These are phyloP conservation scores for Brachyhypopomus gauderio DNA, from an alignment of 2,113 vertebrate species.

Conservation along the genomic window DNA sequence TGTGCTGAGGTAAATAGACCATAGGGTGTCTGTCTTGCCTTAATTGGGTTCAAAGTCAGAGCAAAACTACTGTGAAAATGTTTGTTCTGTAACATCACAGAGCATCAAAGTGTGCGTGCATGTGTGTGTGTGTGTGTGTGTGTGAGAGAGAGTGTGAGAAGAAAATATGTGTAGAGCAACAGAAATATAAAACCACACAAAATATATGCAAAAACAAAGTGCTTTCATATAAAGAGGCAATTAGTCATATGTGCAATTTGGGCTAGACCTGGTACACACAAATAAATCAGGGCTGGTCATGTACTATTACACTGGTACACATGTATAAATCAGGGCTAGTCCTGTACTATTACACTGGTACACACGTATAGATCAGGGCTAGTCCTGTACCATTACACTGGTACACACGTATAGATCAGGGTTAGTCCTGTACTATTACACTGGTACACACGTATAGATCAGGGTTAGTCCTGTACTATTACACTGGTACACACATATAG, in stretches of 20 bases:
- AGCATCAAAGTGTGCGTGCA: neutral
- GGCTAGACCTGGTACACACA: neutral
- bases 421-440: too few relatives aligned
- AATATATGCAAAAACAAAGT: neutral
- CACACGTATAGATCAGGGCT: too few relatives aligned
- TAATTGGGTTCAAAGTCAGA: constrained; percentile 36
- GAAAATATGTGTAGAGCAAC: constrained; percentile 8
- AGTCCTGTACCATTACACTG: too few relatives aligned
- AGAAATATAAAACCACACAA: neutral
- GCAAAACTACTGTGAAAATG: constrained; percentile 33
- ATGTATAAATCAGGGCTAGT: too few relatives aligned
- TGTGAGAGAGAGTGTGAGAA: neutral
- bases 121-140: neutral
- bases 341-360: too few relatives aligned
- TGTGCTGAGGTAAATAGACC: constrained; percentile 38
- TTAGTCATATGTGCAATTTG: neutral
- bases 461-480: too few relatives aligned
- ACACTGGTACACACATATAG: too few relatives aligned
- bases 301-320: too few relatives aligned
- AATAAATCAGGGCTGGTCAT: neutral
- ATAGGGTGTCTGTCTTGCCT: constrained; percentile 27
- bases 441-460: too few relatives aligned
- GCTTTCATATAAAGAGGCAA: neutral
- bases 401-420: too few relatives aligned
- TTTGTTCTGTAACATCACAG: constrained; percentile 27